phyloP scores from a whole-genome alignment of 64 coral and sea anemone genomes.

The Dendrophyllia cribrosa region DNA sequence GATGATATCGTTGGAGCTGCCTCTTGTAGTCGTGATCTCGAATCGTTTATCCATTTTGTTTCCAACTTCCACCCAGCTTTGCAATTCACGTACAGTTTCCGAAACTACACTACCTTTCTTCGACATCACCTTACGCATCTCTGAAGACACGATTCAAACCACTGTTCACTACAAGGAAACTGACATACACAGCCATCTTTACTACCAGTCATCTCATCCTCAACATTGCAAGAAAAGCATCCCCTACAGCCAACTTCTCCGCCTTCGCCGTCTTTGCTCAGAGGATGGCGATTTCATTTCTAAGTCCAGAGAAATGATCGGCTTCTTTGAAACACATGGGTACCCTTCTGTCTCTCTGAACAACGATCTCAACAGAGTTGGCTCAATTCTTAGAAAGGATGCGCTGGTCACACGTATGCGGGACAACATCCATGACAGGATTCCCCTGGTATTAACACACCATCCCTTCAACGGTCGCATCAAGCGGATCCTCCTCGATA shows the following conservation, averaged over 20 bases:
- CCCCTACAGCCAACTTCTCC: conserved; percentile 3
- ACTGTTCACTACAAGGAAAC: neutral
- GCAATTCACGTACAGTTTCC: conserved; percentile 1
- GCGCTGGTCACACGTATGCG: too few relatives aligned
- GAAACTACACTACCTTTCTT: neutral
- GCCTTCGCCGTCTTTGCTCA: conserved; percentile 4
- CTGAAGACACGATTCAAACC: neutral
- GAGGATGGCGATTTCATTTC: neutral
- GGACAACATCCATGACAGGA: too few relatives aligned
- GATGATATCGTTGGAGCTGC: neutral
- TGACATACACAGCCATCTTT: conserved; percentile 22
- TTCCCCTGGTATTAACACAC: too few relatives aligned
- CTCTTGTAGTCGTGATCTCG: neutral
- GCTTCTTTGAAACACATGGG: neutral
- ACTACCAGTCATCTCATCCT: conserved; percentile 26
- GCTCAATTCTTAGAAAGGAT: too few relatives aligned
- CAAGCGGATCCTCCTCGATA: too few relatives aligned
- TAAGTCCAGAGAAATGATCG: neutral
- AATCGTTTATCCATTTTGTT: neutral
- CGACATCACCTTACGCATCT: neutral
- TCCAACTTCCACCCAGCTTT: neutral
- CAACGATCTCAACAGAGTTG: too few relatives aligned
- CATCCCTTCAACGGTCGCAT: too few relatives aligned
- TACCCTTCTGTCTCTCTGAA: neutral
- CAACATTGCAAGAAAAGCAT: neutral